These are phyloP conservation scores for Dynastes hyllus DNA, from an alignment of 2,888 invertebrate genomes.

Conservation along the genomic window DNA sequence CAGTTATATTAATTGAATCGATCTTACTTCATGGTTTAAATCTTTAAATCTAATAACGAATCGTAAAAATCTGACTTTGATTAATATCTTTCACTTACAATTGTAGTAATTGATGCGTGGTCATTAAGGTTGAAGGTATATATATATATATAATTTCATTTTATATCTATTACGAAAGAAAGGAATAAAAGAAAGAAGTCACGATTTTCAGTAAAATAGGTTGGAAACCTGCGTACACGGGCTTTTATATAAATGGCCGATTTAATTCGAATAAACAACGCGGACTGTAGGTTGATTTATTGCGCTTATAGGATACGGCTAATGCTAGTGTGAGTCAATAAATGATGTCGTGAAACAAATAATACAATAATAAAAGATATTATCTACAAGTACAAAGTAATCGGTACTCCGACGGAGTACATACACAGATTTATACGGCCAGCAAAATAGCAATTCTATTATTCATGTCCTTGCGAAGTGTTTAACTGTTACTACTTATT, in stretches of 20 bases:
- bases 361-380: conserved; percentile 43
- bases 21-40: neutral
- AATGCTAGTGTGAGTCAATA: conserved; percentile 27
- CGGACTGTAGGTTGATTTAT: conserved; percentile 35
- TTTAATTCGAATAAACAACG: conserved; percentile 39
- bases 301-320: conserved; percentile 23
- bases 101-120: conserved; percentile 28
- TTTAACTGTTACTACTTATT: conserved; percentile 48
- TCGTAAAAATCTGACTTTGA: conserved; percentile 18
- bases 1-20: neutral
- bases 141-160: conserved; percentile 1
- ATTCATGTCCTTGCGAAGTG: conserved; percentile 47
- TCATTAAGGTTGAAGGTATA: conserved; percentile 14
- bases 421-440: neutral
- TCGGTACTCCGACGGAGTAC: neutral
- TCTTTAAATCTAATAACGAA: too few species aligned
- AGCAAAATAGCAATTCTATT: conserved; percentile 18
- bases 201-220: conserved; percentile 41
- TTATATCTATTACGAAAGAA: conserved; percentile 14
- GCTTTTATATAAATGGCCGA: conserved; percentile 29
- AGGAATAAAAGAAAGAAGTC: conserved; percentile 24
- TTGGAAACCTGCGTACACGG: conserved; percentile 22
- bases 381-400: conserved; percentile 32
- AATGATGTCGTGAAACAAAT: conserved; percentile 45
- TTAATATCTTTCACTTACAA: conserved; percentile 22